These are phyloP conservation scores for Echinometra lucunter DNA, from an alignment of 53 echinoderm and acorn worm genomes.

Conservation along the genomic window DNA sequence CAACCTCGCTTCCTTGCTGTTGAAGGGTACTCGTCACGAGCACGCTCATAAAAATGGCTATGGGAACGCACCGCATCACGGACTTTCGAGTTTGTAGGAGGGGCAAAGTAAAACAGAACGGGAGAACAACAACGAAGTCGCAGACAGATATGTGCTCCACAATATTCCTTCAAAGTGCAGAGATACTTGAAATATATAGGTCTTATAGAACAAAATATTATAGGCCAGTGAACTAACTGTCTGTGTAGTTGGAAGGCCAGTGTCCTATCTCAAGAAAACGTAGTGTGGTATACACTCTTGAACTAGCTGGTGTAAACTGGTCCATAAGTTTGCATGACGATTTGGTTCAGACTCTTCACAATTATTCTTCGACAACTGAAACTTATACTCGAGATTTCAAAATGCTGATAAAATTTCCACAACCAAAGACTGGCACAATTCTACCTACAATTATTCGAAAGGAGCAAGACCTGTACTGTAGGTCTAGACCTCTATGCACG, in stretches of 20 bases:
- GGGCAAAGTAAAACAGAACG: neutral
- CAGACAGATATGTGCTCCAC: neutral
- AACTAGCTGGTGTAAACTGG: neutral
- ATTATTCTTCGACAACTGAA: neutral
- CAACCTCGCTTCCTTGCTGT: neutral
- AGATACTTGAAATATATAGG: neutral
- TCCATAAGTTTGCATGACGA: neutral
- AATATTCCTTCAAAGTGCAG: neutral
- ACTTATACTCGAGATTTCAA: neutral
- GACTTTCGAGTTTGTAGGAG: neutral
- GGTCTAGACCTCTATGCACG: neutral
- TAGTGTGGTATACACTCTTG: neutral
- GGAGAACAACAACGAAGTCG: neutral
- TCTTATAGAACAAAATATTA: neutral
- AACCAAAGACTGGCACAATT: neutral
- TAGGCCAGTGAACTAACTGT: neutral
- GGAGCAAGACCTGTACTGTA: neutral
- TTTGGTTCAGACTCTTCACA: neutral
- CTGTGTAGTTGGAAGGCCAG: neutral
- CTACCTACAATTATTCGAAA: neutral
- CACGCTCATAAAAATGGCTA: neutral
- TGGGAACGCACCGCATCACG: slow-evolving; percentile 31
- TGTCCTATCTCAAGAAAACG: neutral
- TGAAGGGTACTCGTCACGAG: slow-evolving; percentile 31
- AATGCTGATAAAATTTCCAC: neutral